phyloP scores from a whole-genome alignment of 2,113 vertebrate genomes.

The Synchiropus splendidus region DNA sequence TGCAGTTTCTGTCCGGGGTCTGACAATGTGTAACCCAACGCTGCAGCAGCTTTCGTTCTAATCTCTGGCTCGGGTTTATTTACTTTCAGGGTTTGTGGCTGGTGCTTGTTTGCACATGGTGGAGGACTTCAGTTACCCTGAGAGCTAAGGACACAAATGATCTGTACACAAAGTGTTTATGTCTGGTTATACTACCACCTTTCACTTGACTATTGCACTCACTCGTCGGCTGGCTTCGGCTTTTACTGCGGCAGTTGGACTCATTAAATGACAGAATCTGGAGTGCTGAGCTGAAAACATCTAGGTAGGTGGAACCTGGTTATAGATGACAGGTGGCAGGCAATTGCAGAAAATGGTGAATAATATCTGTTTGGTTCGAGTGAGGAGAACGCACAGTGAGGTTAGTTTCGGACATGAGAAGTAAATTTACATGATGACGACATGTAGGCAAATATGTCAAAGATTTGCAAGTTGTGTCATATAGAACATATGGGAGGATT shows the following conservation, averaged over 20 bases:
- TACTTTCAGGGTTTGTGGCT: conserved; percentile 56
- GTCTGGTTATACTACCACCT: conserved; percentile 5
- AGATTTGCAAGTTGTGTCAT: no score
- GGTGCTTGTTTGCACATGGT: conserved; percentile 59
- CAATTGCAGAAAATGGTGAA: no score
- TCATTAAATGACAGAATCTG: background rate
- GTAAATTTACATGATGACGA: no score
- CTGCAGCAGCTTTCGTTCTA: conserved; percentile 6
- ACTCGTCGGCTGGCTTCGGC: background rate
- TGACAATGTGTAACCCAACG: background rate
- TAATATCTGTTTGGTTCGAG: no score
- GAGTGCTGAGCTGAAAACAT: background rate
- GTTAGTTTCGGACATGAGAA: no score
- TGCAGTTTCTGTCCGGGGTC: background rate
- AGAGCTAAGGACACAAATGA: conserved; percentile 31
- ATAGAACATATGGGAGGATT: no score
- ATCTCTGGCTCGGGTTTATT: conserved; percentile 32
- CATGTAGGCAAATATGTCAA: no score
- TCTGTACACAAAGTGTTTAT: conserved; percentile 42
- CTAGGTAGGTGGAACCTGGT: no score
- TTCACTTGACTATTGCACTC: conserved; percentile 3
- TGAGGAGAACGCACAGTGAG: no score
- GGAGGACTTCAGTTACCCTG: conserved; percentile 56
- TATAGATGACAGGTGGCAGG: no score
- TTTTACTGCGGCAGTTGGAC: conserved; percentile 2